Conservation (phyloP, 1,140 invertebrate species). For the Tenebrio molitor region DNA sequence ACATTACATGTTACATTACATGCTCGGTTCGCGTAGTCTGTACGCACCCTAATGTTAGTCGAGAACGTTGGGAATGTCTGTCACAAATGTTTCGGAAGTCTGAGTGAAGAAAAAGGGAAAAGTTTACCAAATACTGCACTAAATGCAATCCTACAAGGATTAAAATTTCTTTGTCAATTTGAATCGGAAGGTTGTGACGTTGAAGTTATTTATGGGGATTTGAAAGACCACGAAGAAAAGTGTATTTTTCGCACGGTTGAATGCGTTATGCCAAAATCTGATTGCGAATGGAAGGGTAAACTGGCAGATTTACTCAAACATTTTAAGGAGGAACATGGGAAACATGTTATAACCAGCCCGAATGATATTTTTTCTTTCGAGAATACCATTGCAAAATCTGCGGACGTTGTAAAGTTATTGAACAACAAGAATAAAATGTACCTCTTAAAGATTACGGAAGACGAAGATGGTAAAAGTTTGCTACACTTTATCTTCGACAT, state of each 20-base stretch:
- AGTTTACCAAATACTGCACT: constrained; percentile 14
- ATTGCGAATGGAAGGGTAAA: constrained; percentile 55
- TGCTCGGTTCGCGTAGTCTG: too few relatives aligned
- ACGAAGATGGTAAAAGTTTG: constrained; percentile 46
- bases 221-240: constrained; percentile 51
- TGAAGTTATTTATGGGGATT: constrained; percentile 40
- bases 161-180: constrained; percentile 44
- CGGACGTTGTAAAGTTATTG: background rate
- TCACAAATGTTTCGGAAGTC: background rate
- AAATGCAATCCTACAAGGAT: constrained; percentile 17
- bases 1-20: too few relatives aligned
- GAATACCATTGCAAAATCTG: constrained; percentile 42
- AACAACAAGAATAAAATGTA: background rate
- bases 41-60: too few relatives aligned
- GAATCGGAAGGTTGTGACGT: constrained; percentile 50
- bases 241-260: constrained; percentile 47
- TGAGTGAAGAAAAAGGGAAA: background rate
- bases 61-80: constrained; percentile 30
- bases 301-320: constrained; percentile 53
- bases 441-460: constrained; percentile 38
- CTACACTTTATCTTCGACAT: constrained; percentile 51
- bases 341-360: constrained; percentile 54
- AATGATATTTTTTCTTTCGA: constrained; percentile 53
- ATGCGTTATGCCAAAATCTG: constrained; percentile 48
- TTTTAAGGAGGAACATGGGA: constrained; percentile 53